Evolutionary conservation across 1,140 invertebrate genomes (phyloP).

Genomic region (Drosophila guanche): DNA sequence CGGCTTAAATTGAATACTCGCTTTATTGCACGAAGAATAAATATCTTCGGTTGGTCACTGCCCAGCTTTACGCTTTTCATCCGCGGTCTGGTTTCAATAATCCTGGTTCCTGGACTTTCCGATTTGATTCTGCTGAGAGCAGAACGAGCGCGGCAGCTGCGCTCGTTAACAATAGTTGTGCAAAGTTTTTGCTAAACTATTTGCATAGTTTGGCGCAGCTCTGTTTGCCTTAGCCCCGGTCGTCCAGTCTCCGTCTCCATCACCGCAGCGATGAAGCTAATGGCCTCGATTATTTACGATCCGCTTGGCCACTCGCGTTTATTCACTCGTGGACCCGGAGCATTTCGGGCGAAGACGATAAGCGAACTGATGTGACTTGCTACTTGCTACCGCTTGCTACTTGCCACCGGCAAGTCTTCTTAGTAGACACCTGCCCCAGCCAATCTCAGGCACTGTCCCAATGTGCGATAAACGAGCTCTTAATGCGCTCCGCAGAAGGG

Average conservation of each 20-base stretch:
- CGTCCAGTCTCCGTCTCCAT: too few relatives aligned
- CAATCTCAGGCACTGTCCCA: neutral
- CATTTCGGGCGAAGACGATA: conserved; percentile 30
- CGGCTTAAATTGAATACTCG: too few relatives aligned
- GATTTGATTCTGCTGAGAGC: conserved; percentile 58
- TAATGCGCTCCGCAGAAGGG: conserved; percentile 45
- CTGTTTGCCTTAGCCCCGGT: conserved; percentile 23
- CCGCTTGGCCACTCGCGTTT: conserved; percentile 61
- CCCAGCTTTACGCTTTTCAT: too few relatives aligned
- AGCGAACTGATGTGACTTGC: conserved; percentile 39
- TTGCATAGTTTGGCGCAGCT: conserved; percentile 58
- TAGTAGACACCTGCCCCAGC: conserved; percentile 3
- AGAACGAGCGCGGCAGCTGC: conserved; percentile 59
- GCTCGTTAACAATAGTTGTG: conserved; percentile 61
- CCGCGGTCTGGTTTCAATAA: too few relatives aligned
- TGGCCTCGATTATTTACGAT: conserved; percentile 65
- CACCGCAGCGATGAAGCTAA: conserved; percentile 29
- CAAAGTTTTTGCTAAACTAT: conserved; percentile 62
- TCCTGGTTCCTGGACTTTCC: conserved; percentile 1
- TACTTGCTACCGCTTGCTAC: too few relatives aligned
- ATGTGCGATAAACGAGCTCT: conserved; percentile 58
- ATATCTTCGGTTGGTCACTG: too few relatives aligned
- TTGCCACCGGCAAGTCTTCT: too few relatives aligned
- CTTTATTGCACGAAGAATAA: too few relatives aligned
- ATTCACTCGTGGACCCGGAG: conserved; percentile 43